Conservation (phyloP, 2,797 vertebrate genomes). For the Atherinosoma microstoma region DNA sequence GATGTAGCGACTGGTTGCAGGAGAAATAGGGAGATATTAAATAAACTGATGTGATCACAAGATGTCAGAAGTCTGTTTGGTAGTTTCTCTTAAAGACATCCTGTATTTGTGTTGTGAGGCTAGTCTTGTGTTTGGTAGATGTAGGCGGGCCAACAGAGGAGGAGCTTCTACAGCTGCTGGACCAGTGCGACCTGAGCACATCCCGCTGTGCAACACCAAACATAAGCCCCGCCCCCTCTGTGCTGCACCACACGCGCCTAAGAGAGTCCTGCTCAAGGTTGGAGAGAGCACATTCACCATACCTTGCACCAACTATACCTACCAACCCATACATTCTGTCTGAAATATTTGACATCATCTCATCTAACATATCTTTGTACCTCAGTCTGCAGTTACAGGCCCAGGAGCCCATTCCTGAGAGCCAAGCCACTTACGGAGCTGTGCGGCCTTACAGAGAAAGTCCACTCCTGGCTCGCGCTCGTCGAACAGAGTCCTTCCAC, state of each 20-base stretch:
- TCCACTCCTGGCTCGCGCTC: constrained; percentile 93
- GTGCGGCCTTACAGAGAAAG: constrained; percentile 95
- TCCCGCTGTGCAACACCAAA: constrained; percentile 97
- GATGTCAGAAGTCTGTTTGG: background rate
- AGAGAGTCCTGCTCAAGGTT: constrained; percentile 95
- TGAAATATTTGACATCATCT: background rate
- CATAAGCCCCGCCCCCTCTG: constrained; percentile 95
- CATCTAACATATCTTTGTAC: background rate
- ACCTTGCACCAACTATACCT: background rate
- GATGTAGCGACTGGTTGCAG: background rate
- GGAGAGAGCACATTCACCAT: background rate
- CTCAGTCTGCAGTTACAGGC: constrained; percentile 92
- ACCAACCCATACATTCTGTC: background rate
- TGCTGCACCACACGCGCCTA: constrained; percentile 92
- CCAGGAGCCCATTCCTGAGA: constrained; percentile 89
- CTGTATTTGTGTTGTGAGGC: constrained; percentile 7
- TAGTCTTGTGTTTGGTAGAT: constrained; percentile 76
- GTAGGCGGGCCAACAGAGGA: constrained; percentile 94
- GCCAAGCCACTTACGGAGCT: constrained; percentile 89
- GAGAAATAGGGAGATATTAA: background rate
- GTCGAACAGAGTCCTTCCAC: constrained; percentile 95
- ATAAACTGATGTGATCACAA: background rate
- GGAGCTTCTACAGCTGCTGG: constrained; percentile 93
- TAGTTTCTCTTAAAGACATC: background rate
- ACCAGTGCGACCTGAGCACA: constrained; percentile 96